Base-by-base conservation (phyloP, 2,797 vertebrate species). In the Aulostomus chinensis region DNA sequence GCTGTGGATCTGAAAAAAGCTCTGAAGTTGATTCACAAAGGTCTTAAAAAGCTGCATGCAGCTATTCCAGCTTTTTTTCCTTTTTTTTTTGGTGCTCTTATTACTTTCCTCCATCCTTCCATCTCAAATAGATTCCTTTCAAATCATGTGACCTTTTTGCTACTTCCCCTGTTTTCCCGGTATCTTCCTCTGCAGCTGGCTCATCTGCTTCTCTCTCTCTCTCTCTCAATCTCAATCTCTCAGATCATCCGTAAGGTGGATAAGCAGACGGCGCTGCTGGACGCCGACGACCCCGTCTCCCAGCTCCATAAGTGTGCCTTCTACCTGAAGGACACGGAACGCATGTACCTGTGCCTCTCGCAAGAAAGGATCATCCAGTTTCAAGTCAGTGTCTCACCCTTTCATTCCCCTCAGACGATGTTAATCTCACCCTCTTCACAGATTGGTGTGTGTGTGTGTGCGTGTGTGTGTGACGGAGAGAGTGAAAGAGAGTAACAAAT, bases 321-420 rank as follows among this genome's bases (percentile, higher is more conserved):
- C 93, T 99, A 96, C 89, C 93, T 99, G 92, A 99, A 99, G 91
- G 97, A 99, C 89, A 99, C 96, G 3, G 97, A 98, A 86, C 93
- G 97, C 93, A 99, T 99, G 97, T 99, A 99, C 88, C 91, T 99
- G 94, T 99, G 97, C 93, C 96, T 99, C 94, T 98, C 97, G 81
- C 97, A 99, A 92, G 97, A 99, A 88, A 95, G 97, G 94, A 99
- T 99, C 91, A 99, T 99, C 82, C 97, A 99, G 46, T 99, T 99
- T 93, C 97, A 99, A 94, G 97, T 99, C 61, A 89, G 94, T 50
- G 17, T 33, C 30, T 7, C 25, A 9, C 15, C 17, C n/a, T 1
- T 4, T 4, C 15, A 2, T 4, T 20, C n/a, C 12, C n/a, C 10
- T 22, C 9, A 17, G 17, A 9, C 9, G 4, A 4, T 17, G 8